Conservation (phyloP, 2,113 vertebrate genomes). For the Scomber japonicus region DNA sequence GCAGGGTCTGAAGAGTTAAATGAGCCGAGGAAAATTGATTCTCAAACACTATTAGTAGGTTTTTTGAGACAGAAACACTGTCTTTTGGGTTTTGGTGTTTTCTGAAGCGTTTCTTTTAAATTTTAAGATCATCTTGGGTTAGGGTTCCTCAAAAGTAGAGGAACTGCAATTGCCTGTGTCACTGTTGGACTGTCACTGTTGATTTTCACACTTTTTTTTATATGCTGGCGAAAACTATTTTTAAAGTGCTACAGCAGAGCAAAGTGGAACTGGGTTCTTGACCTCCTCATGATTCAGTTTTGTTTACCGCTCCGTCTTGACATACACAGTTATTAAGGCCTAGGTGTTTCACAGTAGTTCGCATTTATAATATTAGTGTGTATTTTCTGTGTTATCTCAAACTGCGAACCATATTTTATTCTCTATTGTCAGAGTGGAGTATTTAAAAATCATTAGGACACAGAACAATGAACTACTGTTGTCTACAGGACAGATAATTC, state of each 20-base stretch:
- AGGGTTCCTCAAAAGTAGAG: not conserved
- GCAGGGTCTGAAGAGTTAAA: constrained; percentile 32
- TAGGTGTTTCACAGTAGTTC: not conserved
- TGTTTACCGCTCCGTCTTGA: not conserved
- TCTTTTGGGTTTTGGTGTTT: not conserved
- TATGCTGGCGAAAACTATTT: not conserved
- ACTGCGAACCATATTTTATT: too few species aligned
- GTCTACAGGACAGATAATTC: constrained; percentile 32
- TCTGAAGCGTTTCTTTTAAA: not conserved
- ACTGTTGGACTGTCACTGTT: too few species aligned
- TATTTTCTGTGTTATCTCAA: not conserved
- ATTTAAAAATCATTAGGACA: constrained; percentile 22
- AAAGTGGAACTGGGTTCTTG: too few species aligned
- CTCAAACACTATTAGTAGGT: not conserved
- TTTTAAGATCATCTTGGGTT: not conserved
- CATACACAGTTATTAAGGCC: not conserved
- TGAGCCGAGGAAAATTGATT: constrained; percentile 20
- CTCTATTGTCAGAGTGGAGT: not conserved
- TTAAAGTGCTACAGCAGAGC: constrained; percentile 4
- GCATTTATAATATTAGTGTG: too few species aligned
- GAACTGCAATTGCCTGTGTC: not conserved
- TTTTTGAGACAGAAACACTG: not conserved
- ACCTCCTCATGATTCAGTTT: too few species aligned
- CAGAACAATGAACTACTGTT: constrained; percentile 42
- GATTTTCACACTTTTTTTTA: not conserved